Conservation (phyloP, 1,140 invertebrate species). For the Scaptomyza montana region DNA sequence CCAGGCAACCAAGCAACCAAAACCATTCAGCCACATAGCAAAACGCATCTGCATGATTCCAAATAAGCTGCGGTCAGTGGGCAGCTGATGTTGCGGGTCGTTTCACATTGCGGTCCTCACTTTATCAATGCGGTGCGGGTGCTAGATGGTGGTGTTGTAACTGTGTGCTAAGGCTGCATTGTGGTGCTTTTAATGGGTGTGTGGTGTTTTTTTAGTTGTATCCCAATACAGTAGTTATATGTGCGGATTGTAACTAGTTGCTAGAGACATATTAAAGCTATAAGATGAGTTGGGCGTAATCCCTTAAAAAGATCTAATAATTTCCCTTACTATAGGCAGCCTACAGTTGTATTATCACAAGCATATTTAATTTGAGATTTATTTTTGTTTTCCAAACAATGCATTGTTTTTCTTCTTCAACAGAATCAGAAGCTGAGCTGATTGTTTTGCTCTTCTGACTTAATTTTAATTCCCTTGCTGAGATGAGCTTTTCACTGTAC, state of each 20-base stretch:
- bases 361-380: too few relatives aligned
- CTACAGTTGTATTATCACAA: too few relatives aligned
- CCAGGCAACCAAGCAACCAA: constrained; percentile 1
- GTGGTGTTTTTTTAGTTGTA: too few relatives aligned
- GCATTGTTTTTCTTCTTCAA: not conserved
- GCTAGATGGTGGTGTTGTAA: not conserved
- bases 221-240: too few relatives aligned
- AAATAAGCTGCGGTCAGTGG: constrained; percentile 45
- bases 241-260: too few relatives aligned
- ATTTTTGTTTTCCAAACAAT: not conserved
- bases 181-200: too few relatives aligned
- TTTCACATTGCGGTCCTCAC: constrained; percentile 17
- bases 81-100: constrained; percentile 21
- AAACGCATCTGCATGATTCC: constrained; percentile 40
- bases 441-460: not conserved
- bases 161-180: too few relatives aligned
- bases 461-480: not conserved
- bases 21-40: constrained; percentile 27
- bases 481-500: not conserved
- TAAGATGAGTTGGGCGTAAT: too few relatives aligned
- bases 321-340: too few relatives aligned
- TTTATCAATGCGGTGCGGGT: not conserved
- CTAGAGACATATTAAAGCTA: too few relatives aligned
- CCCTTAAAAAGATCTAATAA: too few relatives aligned
- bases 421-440: not conserved